A percentile compares a stretch with the other conserved stretches of the same genome.
Conservation (phyloP, 1,140 invertebrate species). For the Trinorchestia longiramus region DNA sequence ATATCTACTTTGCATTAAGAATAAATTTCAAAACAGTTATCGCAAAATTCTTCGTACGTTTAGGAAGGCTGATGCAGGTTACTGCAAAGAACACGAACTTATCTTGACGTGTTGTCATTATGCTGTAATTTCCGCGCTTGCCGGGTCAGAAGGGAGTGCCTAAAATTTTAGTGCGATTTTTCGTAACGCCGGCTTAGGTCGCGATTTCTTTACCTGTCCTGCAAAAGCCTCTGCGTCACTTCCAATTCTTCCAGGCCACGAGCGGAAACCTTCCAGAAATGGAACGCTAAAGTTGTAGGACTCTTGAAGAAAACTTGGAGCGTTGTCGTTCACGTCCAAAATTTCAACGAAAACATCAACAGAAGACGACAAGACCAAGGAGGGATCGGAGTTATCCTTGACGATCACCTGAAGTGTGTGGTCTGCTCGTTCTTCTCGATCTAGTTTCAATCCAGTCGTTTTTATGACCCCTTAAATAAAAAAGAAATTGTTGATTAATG, state of each 20-base stretch:
- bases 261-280: slow-evolving; percentile 57
- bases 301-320: slow-evolving; percentile 70
- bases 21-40: neutral
- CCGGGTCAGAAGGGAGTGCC: neutral
- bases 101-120: neutral
- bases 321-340: slow-evolving; percentile 92
- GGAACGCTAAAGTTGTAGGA: slow-evolving; percentile 84
- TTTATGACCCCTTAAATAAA: neutral
- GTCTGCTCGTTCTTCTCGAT: neutral
- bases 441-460: slow-evolving; percentile 3
- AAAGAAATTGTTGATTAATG: neutral
- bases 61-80: neutral
- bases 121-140: neutral
- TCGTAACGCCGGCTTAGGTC: neutral
- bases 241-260: neutral
- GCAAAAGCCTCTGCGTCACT: slow-evolving; percentile 27
- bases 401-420: slow-evolving; percentile 14
- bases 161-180: slow-evolving; percentile 10
- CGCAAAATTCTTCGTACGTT: neutral
- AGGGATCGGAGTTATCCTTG: slow-evolving; percentile 4
- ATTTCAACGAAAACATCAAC: slow-evolving; percentile 83
- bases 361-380: slow-evolving; percentile 72
- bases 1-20: neutral
- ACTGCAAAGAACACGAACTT: neutral
- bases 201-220: slow-evolving; percentile 25